Percentiles rank a stretch among this genome's conserved stretches.
Evolutionary conservation across 2,797 vertebrate species (phyloP).

Genomic region (Schizopygopsis malacanthus): DNA sequence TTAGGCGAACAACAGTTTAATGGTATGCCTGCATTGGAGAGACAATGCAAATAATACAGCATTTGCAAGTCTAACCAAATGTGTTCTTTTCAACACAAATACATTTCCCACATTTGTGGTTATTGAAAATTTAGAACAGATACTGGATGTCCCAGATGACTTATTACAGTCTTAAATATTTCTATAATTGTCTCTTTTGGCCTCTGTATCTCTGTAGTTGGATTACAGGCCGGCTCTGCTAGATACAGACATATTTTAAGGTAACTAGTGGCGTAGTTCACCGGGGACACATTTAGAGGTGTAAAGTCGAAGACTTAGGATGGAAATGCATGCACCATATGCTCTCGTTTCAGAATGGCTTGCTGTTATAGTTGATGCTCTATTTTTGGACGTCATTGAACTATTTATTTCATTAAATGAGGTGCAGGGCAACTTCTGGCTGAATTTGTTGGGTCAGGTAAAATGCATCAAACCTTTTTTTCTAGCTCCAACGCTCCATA

Average conservation of each 20-base stretch:
- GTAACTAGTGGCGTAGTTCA: background rate
- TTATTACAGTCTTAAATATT: slow-evolving; percentile 5
- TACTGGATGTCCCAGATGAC: background rate
- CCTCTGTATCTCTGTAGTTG: background rate
- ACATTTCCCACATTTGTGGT: background rate
- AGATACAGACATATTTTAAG: background rate
- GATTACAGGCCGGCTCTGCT: slow-evolving; percentile 33
- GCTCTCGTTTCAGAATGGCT: background rate
- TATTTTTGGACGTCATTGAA: background rate
- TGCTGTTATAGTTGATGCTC: background rate
- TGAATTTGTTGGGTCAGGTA: background rate
- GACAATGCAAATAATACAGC: slow-evolving; percentile 2
- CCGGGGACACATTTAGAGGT: slow-evolving; percentile 49
- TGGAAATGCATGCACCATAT: background rate
- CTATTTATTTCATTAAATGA: background rate
- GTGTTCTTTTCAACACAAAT: background rate
- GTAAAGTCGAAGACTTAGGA: slow-evolving; percentile 1
- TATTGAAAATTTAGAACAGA: background rate
- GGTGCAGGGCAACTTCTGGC: background rate
- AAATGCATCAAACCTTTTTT: background rate
- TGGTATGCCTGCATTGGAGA: background rate
- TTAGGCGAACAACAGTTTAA: slow-evolving; percentile 5
- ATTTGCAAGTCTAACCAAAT: slow-evolving; percentile 30
- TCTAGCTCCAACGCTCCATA: background rate
- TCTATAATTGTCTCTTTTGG: background rate